Percentiles rank a stretch among this genome's conserved stretches.
Evolutionary conservation across 2,797 vertebrate species (phyloP).

Genomic region (Thunnus albacares): DNA sequence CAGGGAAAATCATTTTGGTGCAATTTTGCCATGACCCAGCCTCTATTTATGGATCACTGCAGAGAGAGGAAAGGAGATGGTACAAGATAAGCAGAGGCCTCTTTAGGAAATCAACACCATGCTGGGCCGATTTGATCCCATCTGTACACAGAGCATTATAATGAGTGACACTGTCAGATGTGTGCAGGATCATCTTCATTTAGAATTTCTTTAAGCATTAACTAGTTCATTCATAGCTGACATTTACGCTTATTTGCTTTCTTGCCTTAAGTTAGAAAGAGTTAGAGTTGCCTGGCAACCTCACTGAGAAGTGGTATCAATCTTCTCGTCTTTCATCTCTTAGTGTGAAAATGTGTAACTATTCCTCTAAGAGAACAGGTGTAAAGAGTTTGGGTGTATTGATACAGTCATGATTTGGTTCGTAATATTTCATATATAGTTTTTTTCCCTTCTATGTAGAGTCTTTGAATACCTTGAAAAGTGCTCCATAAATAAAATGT

Average conservation of each 20-base stretch:
- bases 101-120: slow-evolving; percentile 39
- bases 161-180: slow-evolving; percentile 8
- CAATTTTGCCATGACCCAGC: slow-evolving; percentile 28
- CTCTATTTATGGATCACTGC: slow-evolving; percentile 50
- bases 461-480: no score
- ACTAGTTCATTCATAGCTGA: slow-evolving; percentile 2
- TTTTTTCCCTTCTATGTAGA: no score
- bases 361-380: no score
- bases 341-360: no score
- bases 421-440: no score
- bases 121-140: slow-evolving; percentile 30
- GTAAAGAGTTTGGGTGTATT: no score
- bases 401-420: no score
- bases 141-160: slow-evolving; percentile 36
- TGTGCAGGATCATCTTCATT: slow-evolving; percentile 13
- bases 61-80: slow-evolving; percentile 23
- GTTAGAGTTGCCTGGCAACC: neutral
- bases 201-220: neutral
- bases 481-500: no score
- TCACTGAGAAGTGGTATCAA: no score
- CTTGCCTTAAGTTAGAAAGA: neutral
- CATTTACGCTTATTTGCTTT: neutral
- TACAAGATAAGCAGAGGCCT: slow-evolving; percentile 42
- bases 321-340: no score
- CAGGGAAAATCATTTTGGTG: slow-evolving; percentile 47